A percentile compares a stretch with the other conserved stretches of the same genome.
phyloP scores from a whole-genome alignment of 2,888 invertebrate species.

The Lithophane socia region DNA sequence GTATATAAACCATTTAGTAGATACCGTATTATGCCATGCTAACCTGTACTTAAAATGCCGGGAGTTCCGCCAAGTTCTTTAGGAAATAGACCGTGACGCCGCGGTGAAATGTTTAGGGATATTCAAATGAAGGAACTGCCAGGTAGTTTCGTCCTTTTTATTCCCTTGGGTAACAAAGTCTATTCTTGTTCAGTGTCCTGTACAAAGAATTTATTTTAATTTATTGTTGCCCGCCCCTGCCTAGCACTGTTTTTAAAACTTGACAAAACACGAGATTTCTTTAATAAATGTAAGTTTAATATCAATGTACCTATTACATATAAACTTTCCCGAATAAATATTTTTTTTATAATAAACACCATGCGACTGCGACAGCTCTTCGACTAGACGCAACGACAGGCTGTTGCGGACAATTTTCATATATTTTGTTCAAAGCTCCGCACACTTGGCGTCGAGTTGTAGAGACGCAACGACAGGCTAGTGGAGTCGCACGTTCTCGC shows the following conservation, averaged over 20 bases:
- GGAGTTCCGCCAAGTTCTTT: constrained; percentile 17
- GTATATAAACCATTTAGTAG: constrained; percentile 12
- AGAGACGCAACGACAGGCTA: not conserved
- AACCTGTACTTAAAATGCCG: constrained; percentile 37
- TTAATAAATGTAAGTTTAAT: too few relatives aligned
- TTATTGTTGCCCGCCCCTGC: not conserved
- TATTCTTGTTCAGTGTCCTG: not conserved
- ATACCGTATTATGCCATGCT: constrained; percentile 5
- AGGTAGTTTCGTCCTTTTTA: not conserved
- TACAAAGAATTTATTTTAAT: not conserved
- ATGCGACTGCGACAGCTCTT: too few relatives aligned
- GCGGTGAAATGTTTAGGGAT: constrained; percentile 22
- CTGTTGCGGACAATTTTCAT: not conserved
- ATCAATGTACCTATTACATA: too few relatives aligned
- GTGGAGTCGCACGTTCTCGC: not conserved
- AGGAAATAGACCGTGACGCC: constrained; percentile 39
- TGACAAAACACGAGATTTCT: not conserved
- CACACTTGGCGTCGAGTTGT: not conserved
- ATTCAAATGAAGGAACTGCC: constrained; percentile 5
- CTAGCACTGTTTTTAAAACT: not conserved
- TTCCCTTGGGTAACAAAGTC: not conserved
- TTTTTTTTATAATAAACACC: too few relatives aligned
- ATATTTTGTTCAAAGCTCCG: not conserved
- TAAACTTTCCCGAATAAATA: too few relatives aligned
- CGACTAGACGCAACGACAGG: not conserved